Evolutionary conservation across 2,113 vertebrate species (phyloP).

Genomic region (Microcebus ravelobensis): DNA sequence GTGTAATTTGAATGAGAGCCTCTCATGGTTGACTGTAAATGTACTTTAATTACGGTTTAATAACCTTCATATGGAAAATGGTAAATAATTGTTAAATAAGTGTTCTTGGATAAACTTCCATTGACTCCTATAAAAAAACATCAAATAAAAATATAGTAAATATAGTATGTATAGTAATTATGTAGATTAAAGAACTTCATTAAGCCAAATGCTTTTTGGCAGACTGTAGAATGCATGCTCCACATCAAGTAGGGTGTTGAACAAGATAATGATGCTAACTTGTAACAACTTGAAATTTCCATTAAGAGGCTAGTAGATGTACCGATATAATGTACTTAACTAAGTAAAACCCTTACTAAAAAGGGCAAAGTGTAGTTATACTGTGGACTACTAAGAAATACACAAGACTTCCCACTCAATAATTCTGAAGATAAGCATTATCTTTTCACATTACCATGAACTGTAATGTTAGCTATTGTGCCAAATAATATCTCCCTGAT

Average conservation of each 20-base stretch:
- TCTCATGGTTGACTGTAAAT: conserved; percentile 67
- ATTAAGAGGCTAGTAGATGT: conserved; percentile 25
- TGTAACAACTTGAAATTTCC: conserved; percentile 63
- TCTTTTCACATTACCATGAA: neutral
- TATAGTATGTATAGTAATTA: conserved; percentile 67
- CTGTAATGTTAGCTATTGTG: neutral
- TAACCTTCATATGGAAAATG: conserved; percentile 68
- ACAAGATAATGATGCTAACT: conserved; percentile 2
- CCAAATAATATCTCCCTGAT: neutral
- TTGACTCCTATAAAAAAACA: conserved; percentile 66
- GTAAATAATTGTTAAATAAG: conserved; percentile 66
- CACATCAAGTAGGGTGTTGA: conserved; percentile 53
- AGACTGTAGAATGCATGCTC: conserved; percentile 44
- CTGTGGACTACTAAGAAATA: conserved; percentile 2
- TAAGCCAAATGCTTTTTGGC: conserved; percentile 50
- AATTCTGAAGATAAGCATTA: neutral
- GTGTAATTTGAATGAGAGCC: conserved; percentile 56
- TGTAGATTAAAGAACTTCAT: conserved; percentile 66
- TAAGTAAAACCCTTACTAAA: conserved; percentile 38
- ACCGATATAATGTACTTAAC: conserved; percentile 34
- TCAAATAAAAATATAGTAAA: conserved; percentile 69
- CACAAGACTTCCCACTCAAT: neutral
- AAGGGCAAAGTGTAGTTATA: conserved; percentile 45
- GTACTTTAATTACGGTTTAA: conserved; percentile 75
- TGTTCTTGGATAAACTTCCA: conserved; percentile 70